A percentile compares a stretch with the other conserved stretches of the same genome.
Evolutionary conservation across 2,113 vertebrate species (phyloP).

Genomic region (Herpetotheres cachinnans): DNA sequence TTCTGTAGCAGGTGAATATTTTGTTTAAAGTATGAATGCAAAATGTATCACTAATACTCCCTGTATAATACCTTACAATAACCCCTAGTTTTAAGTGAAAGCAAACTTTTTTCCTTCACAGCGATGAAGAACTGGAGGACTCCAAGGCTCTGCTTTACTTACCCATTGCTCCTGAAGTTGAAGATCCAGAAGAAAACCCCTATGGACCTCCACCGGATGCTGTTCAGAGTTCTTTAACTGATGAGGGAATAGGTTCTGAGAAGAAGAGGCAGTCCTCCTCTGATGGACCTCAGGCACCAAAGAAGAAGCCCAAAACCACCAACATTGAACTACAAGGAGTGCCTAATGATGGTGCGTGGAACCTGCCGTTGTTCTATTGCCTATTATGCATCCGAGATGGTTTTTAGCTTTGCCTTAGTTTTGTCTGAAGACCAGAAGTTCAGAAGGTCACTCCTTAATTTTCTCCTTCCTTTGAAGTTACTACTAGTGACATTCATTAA

Average conservation of each 20-base stretch:
- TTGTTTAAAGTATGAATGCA: not conserved
- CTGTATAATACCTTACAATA: not conserved
- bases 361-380: not conserved
- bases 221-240: constrained; percentile 75
- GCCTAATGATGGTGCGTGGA: constrained; percentile 87
- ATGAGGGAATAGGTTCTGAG: constrained; percentile 84
- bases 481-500: not conserved
- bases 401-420: not conserved
- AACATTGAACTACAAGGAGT: constrained; percentile 97
- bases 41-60: too few relatives aligned
- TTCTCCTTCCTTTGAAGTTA: not conserved
- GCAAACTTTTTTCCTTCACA: constrained; percentile 17
- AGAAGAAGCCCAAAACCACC: constrained; percentile 98
- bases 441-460: not conserved
- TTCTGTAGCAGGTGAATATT: constrained; percentile 90
- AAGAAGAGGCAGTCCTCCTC: constrained; percentile 88
- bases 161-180: constrained; percentile 96
- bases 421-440: not conserved
- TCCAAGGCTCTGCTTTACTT: constrained; percentile 93
- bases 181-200: constrained; percentile 97
- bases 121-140: constrained; percentile 96
- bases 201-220: constrained; percentile 93
- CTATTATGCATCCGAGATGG: not conserved
- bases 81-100: not conserved
- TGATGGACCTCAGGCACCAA: constrained; percentile 87